Percentiles rank a stretch among this genome's conserved stretches.
Conservation (phyloP, 2,797 vertebrate species). For the Parotocinclus haroldoi region DNA sequence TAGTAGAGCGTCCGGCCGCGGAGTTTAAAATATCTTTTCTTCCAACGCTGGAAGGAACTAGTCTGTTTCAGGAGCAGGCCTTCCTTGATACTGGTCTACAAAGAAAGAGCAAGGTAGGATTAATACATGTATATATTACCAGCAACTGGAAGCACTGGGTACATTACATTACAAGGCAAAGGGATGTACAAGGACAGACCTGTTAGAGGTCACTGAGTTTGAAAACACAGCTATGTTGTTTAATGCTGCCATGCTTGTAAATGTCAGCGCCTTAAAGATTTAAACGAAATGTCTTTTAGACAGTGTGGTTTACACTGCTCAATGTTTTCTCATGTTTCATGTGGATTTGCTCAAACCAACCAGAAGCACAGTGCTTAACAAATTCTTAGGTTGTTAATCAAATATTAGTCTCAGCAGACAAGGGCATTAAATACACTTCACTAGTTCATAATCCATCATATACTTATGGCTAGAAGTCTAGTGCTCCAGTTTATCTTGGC, state of each 20-base stretch:
- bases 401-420: constrained; percentile 4
- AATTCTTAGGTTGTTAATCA: constrained; percentile 11
- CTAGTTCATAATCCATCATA: too few species aligned
- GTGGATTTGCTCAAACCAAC: constrained; percentile 6
- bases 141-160: neutral
- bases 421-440: too few species aligned
- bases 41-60: constrained; percentile 98
- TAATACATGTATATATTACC: constrained; percentile 9
- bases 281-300: neutral
- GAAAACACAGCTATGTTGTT: neutral
- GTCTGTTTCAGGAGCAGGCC: constrained; percentile 96
- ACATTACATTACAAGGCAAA: constrained; percentile 8
- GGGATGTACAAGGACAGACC: constrained; percentile 9
- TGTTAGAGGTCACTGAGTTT: constrained; percentile 12
- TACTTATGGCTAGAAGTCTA: too few species aligned
- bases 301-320: neutral
- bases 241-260: constrained; percentile 1
- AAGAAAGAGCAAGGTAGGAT: constrained; percentile 51
- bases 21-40: constrained; percentile 96
- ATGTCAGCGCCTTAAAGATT: neutral
- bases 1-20: constrained; percentile 96
- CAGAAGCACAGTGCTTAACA: constrained; percentile 9
- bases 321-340: constrained; percentile 10
- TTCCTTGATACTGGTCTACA: constrained; percentile 94
- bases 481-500: too few species aligned